Evolutionary conservation across 2,113 vertebrate species (phyloP), one percentile per base, ranked within the genome.

Genomic region (Bubo scandiacus): DNA sequence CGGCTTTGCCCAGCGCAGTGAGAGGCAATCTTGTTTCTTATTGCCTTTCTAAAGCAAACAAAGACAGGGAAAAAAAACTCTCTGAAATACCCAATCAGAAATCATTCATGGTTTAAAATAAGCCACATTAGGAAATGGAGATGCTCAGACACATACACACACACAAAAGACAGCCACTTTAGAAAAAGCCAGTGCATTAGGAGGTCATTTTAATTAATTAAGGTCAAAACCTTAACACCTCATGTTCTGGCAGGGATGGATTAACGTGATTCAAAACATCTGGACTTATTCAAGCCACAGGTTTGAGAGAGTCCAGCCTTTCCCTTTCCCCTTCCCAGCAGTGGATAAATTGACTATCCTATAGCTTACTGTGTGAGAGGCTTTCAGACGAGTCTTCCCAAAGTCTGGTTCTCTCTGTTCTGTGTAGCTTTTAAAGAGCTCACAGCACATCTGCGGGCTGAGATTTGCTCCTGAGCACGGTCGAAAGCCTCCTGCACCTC

Each of bases 11-110:
- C 32, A 30, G 77, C 47, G 0, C 86, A 89, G 81, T 84, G 67
- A 96, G 84, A 92, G 42, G 89, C 89, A 93, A 82, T 91, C 84
- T 92, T 91, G 73, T 89, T 96, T 91, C 94, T 92, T 90, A 86
- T 12, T 82, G 84, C 84, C 59, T 97, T 96, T 96, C 70, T 92
- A 85, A 96, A 93, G 86, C 81, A 82, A 89, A 90, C 58, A 92
- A 95, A 96, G 86, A 36, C 43, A 32, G 29, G 18, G 59, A 1
- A 47, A 77, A 85, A 85, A 75, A 45, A 30, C 43, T 65, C 1
- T 1, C 49, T 73, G 73, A 93, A 91, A 86, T 29, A 78, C 9
- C 54, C 42, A 81, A 57, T 72, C 17, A 43, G 88, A 96, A 94
- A 82, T 81, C 7, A 80, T 82, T 96, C 51, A 42, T n/a, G 54